Base-by-base conservation (phyloP, 37 sponge, comb jelly and placozoan species). In the Haliclona indistincta region DNA sequence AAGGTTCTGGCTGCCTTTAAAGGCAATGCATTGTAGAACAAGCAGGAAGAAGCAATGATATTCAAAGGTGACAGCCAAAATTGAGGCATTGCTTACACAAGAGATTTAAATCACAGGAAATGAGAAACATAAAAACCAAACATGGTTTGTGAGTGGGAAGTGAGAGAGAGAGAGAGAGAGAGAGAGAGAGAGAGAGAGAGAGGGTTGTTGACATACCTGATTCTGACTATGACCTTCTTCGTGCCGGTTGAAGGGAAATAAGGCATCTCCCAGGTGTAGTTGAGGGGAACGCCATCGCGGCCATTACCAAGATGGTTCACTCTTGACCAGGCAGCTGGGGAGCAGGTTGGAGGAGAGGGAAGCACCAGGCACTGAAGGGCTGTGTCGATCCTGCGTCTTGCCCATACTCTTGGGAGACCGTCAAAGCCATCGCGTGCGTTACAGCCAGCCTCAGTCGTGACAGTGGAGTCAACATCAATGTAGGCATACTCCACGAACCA, bases 271-370 rank as follows among this genome's bases (percentile, higher is more conserved):
- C 91, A 90, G 0, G 89, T 88, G 79, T 78, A 95, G 67, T 91
- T 91, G 26, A 89, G 81, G 2, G 92, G 81, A 13, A 78, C 80
- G 19, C 91, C 96, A 47, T 84, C 82, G 11, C 96, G 70, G n/a
- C 96, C 86, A 75, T 98, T 98, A 22, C 99, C 99, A 75, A 87
- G 94, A 82, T 98, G 99, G 82, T 98, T 98, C 34, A 84, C 94
- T 43, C 99, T 81, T 19, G 91, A 73, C 99, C 99, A 98, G 0
- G 67, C 80, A 0, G 79, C 97, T 43, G 76, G 82, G 5, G 30
- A 37, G 68, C 99, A 98, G 26, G 68, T 84, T 0, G 96, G 96
- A 1, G 83, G 64, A 1, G 49, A 34, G 35, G 85, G 92, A 1
- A 92, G 74, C 0, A 91, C 80, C 8, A 91, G 77, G 54, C 96